Percentiles rank a stretch among this genome's conserved stretches.
These are phyloP conservation scores for Enteromius thamalakanensis DNA, from an alignment of 2,797 vertebrate genomes.

Conservation along the genomic window DNA sequence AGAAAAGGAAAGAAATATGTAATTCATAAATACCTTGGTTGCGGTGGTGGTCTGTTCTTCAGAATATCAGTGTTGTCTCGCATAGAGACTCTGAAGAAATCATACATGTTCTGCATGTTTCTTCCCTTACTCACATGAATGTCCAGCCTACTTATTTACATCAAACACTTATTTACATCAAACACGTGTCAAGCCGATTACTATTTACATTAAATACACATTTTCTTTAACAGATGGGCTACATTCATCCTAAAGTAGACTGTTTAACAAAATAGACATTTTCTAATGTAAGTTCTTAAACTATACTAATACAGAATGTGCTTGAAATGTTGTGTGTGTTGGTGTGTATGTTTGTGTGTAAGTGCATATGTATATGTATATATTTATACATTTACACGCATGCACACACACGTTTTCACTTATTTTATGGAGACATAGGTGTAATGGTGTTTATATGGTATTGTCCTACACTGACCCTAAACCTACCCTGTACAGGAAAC, in stretches of 20 bases:
- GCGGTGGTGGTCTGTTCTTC: not conserved
- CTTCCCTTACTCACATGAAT: not conserved
- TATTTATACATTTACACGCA: too few species aligned
- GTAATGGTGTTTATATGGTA: too few species aligned
- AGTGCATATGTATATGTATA: too few species aligned
- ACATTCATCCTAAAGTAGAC: not conserved
- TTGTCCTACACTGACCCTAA: too few species aligned
- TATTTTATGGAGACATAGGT: too few species aligned
- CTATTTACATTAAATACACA: not conserved
- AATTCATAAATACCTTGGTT: constrained; percentile 19
- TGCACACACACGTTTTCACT: too few species aligned
- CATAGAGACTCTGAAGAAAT: not conserved
- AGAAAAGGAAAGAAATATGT: not conserved
- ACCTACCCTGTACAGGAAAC: too few species aligned
- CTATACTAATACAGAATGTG: not conserved
- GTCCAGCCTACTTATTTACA: constrained; percentile 1
- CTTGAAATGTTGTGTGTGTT: not conserved
- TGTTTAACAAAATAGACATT: not conserved
- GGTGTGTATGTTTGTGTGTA: too few species aligned
- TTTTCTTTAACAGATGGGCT: not conserved
- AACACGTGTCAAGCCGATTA: too few species aligned
- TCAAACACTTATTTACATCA: not conserved
- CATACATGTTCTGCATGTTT: not conserved
- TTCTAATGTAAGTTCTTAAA: not conserved
- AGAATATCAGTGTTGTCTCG: not conserved